phyloP scores from a whole-genome alignment of 2,797 vertebrate species.

The Molossus molossus region DNA sequence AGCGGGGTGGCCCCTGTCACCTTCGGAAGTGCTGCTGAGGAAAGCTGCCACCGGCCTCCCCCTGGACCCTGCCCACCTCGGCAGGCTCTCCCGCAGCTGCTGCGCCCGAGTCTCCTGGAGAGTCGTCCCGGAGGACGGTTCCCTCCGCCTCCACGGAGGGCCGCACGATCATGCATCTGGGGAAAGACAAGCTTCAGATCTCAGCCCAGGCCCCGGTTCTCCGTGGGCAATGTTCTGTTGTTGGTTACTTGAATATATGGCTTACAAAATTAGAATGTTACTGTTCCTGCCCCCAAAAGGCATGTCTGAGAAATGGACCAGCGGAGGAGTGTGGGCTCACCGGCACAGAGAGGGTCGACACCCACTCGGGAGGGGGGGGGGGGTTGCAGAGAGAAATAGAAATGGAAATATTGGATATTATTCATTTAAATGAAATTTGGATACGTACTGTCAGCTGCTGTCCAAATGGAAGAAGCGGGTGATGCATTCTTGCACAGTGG shows the following conservation, averaged over 20 bases:
- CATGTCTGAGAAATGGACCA: not conserved
- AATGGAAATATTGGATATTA: constrained; percentile 12
- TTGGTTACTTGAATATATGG: not conserved
- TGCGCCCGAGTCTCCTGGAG: constrained; percentile 84
- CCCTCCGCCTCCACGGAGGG: not conserved
- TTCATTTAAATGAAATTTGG: not conserved
- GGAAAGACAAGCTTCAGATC: not conserved
- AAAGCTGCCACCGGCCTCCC: constrained; percentile 87
- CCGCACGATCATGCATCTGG: constrained; percentile 75
- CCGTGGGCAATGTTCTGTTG: not conserved
- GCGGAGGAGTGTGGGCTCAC: not conserved
- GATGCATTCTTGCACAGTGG: not conserved
- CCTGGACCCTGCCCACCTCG: constrained; percentile 43
- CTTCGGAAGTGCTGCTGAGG: constrained; percentile 57
- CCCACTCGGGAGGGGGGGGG: not conserved
- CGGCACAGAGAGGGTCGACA: not conserved
- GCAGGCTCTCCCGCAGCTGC: constrained; percentile 90
- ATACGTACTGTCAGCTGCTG: not conserved
- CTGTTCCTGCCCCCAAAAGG: not conserved
- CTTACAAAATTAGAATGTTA: not conserved
- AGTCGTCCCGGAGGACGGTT: not conserved
- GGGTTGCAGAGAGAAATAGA: not conserved
- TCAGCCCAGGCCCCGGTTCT: not conserved
- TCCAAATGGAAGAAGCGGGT: not conserved
- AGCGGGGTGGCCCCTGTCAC: constrained; percentile 79